Evolutionary conservation across 23 tunicate species (phyloP).

Genomic region (Oikopleura albicans): DNA sequence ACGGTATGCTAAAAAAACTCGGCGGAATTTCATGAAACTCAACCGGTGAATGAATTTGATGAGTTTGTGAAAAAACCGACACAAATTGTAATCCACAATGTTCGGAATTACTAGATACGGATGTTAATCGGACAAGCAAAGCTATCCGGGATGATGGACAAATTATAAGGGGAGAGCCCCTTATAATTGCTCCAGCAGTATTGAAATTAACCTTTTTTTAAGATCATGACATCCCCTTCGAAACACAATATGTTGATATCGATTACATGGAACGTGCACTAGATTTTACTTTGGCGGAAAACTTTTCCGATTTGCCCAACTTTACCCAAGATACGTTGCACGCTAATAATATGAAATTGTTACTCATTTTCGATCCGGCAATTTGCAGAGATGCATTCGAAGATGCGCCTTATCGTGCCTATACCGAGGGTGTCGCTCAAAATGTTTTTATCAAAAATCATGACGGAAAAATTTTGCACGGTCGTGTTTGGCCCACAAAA

Average conservation of each 20-base stretch:
- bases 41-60: too few relatives aligned
- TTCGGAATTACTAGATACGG: too few relatives aligned
- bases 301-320: conserved; percentile 40
- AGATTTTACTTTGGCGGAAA: conserved; percentile 39
- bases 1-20: too few relatives aligned
- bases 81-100: too few relatives aligned
- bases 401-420: conserved; percentile 47
- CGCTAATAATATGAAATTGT: conserved; percentile 53
- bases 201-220: too few relatives aligned
- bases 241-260: conserved; percentile 81
- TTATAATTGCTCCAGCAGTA: too few relatives aligned
- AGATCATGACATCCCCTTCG: conserved; percentile 57
- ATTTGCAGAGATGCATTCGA: conserved; percentile 20
- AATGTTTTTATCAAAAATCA: conserved; percentile 40
- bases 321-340: conserved; percentile 38
- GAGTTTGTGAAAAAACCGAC: too few relatives aligned
- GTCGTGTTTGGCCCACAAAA: conserved; percentile 85
- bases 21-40: too few relatives aligned
- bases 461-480: conserved; percentile 24
- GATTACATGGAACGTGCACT: conserved; percentile 72
- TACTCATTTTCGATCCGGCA: conserved; percentile 67
- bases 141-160: too few relatives aligned
- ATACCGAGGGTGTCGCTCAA: conserved; percentile 31
- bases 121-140: too few relatives aligned
- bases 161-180: too few relatives aligned